A percentile compares a stretch with the other conserved stretches of the same genome.
phyloP scores from a whole-genome alignment of 2,113 vertebrate species.

The Pachycephala philippinensis region DNA sequence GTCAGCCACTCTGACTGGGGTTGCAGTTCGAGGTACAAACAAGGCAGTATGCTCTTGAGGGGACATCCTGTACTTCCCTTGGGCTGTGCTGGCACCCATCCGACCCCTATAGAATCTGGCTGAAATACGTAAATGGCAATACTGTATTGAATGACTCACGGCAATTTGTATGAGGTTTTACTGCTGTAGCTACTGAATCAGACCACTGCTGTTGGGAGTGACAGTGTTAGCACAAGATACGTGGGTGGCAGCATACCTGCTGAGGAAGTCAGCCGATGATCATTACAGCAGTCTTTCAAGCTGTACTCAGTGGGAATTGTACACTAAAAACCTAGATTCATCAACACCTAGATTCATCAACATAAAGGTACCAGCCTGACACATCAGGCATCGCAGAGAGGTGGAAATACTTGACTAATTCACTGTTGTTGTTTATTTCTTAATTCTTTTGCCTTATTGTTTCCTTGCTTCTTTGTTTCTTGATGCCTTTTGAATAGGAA shows the following conservation, averaged over 20 bases:
- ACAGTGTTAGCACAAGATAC: background rate
- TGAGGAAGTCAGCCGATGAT: background rate
- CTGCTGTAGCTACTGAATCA: background rate
- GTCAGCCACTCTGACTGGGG: background rate
- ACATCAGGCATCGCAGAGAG: background rate
- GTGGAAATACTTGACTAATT: background rate
- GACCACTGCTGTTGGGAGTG: background rate
- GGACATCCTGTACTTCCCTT: background rate
- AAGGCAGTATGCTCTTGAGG: background rate
- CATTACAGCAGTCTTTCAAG: background rate
- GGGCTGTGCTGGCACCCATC: background rate
- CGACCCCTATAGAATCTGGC: background rate
- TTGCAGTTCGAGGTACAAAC: background rate
- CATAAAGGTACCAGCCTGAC: background rate
- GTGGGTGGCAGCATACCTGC: background rate
- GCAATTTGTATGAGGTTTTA: background rate
- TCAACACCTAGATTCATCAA: background rate
- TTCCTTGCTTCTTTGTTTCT: background rate
- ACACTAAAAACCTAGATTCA: background rate
- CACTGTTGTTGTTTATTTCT: background rate
- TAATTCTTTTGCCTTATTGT: background rate
- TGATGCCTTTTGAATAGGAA: background rate
- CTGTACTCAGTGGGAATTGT: background rate
- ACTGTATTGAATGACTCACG: background rate
- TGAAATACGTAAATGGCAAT: background rate